These are phyloP conservation scores for Montipora efflorescens DNA, from an alignment of 64 coral and sea anemone species.

Conservation along the genomic window DNA sequence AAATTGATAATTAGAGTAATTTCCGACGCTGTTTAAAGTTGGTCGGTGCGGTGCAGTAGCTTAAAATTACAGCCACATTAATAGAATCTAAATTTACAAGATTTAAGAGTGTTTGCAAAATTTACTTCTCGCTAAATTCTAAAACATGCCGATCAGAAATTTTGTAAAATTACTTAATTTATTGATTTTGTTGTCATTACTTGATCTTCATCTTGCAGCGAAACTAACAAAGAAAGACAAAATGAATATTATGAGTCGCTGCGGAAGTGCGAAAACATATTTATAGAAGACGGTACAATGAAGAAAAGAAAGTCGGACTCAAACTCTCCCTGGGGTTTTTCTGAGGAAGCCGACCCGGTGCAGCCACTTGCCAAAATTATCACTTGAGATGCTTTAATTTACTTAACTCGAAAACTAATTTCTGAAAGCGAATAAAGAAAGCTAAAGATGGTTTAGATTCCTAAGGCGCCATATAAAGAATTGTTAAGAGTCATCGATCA, in stretches of 20 bases:
- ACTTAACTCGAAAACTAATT: constrained; percentile 27
- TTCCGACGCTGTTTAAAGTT: constrained; percentile 43
- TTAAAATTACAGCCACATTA: not conserved
- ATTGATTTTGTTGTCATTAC: constrained; percentile 42
- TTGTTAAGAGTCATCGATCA: not conserved
- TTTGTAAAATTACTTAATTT: constrained; percentile 31
- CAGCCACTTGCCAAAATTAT: constrained; percentile 26
- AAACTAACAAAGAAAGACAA: constrained; percentile 47
- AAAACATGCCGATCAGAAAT: constrained; percentile 10
- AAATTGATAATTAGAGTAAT: constrained; percentile 52
- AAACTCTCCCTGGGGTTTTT: constrained; percentile 8
- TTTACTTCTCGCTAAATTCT: constrained; percentile 45
- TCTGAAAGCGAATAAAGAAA: constrained; percentile 27
- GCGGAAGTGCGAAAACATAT: not conserved
- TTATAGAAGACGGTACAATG: not conserved
- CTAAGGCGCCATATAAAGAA: not conserved
- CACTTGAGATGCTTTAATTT: constrained; percentile 38
- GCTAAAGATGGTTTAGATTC: constrained; percentile 9
- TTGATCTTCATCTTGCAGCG: not conserved
- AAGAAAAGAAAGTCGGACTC: not conserved
- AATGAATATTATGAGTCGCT: constrained; percentile 8
- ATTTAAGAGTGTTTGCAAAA: constrained; percentile 43
- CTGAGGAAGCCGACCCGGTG: not conserved
- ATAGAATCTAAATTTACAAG: constrained; percentile 18
- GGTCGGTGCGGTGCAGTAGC: not conserved